These are phyloP conservation scores for Hyperopisus bebe DNA, from an alignment of 2,113 vertebrate species.

Conservation along the genomic window DNA sequence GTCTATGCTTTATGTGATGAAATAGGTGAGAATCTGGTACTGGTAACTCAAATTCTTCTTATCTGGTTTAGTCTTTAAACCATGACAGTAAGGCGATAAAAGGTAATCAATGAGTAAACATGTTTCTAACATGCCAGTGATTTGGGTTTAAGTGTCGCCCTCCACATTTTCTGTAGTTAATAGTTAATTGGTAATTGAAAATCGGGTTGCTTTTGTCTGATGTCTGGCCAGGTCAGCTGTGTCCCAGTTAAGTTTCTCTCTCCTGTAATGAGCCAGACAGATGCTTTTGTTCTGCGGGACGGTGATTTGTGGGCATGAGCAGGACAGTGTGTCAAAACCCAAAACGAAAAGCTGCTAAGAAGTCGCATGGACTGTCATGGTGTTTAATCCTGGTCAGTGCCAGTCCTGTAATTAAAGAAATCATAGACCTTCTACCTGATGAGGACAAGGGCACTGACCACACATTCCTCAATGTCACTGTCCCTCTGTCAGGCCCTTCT, in stretches of 20 bases:
- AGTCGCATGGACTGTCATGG: neutral
- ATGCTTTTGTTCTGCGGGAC: neutral
- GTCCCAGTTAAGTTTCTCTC: neutral
- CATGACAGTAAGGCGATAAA: neutral
- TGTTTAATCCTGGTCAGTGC: neutral
- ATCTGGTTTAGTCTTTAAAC: neutral
- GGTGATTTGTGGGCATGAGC: neutral
- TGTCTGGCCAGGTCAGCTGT: neutral
- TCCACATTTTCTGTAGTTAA: neutral
- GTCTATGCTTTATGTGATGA: neutral
- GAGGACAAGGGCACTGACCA: neutral
- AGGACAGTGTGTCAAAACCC: neutral
- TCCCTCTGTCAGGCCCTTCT: neutral
- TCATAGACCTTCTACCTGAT: neutral
- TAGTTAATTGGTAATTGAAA: neutral
- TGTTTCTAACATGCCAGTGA: neutral
- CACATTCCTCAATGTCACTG: neutral
- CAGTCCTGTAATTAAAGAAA: neutral
- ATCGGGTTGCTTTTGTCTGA: neutral
- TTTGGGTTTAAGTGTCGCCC: neutral
- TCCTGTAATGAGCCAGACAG: neutral
- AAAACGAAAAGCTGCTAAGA: neutral
- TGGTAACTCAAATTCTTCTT: neutral
- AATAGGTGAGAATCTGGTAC: neutral
- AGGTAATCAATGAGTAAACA: neutral